Evolutionary conservation across 2,113 vertebrate genomes (phyloP).

Genomic region (Microtus montanus): DNA sequence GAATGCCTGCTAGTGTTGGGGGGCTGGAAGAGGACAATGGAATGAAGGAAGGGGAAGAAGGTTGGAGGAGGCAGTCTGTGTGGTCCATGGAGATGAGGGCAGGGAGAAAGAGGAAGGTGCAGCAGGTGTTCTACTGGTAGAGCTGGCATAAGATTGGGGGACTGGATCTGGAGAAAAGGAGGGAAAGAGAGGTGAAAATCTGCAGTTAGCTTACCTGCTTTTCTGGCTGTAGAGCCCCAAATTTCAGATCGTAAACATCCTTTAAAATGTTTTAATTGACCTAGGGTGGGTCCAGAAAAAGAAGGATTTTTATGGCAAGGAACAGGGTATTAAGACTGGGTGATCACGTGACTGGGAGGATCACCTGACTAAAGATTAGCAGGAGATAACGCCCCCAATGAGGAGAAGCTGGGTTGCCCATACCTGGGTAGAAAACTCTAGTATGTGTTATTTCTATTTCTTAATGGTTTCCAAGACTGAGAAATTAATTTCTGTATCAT

Average conservation of each 20-base stretch:
- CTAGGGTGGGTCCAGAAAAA: not conserved
- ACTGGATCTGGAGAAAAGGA: not conserved
- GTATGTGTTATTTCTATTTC: not conserved
- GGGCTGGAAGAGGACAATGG: not conserved
- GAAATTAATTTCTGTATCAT: constrained; percentile 47
- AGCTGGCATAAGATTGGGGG: not conserved
- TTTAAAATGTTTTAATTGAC: constrained; percentile 12
- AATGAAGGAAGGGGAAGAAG: not conserved
- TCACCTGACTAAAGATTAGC: not conserved
- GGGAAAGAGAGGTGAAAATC: not conserved
- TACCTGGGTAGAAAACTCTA: not conserved
- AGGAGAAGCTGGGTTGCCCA: not conserved
- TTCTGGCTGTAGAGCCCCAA: not conserved
- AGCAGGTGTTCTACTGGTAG: not conserved
- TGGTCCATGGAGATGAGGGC: not conserved
- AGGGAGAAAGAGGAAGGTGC: not conserved
- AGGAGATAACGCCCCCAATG: not conserved
- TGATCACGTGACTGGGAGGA: not conserved
- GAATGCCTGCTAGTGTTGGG: not conserved
- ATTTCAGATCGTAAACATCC: not conserved
- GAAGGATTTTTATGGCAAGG: not conserved
- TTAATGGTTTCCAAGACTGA: not conserved
- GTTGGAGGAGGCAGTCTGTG: not conserved
- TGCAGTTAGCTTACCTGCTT: not conserved
- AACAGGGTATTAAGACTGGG: not conserved